A percentile compares a stretch with the other conserved stretches of the same genome.
phyloP scores from a whole-genome alignment of 2,888 invertebrate genomes.

The Hoplodrina ambigua region DNA sequence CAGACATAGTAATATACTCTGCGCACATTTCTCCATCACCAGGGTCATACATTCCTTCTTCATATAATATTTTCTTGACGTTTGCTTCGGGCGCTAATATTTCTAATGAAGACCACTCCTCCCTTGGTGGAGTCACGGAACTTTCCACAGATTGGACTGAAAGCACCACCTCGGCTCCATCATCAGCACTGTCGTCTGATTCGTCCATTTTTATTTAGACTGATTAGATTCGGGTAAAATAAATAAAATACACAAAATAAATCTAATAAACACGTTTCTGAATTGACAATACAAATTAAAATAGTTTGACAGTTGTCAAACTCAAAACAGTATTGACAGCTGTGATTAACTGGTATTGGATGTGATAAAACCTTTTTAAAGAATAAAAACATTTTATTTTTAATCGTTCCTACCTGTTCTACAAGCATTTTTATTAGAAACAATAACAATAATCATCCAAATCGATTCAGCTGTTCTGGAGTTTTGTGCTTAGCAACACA shows the following conservation, averaged over 20 bases:
- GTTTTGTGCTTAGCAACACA: no score
- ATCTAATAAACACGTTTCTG: background rate
- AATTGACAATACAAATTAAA: no score
- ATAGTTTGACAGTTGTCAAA: conserved; percentile 14
- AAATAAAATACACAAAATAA: conserved; percentile 33
- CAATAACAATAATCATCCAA: no score
- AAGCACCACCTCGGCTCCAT: conserved; percentile 40
- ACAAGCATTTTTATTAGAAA: no score
- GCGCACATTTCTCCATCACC: conserved; percentile 80
- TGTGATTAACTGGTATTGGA: no score
- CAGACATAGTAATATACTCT: conserved; percentile 75
- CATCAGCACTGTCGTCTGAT: conserved; percentile 42
- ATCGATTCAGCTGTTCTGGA: no score
- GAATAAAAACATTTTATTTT: no score
- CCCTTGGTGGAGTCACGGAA: conserved; percentile 78
- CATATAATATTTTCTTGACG: conserved; percentile 67
- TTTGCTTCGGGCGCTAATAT: conserved; percentile 68
- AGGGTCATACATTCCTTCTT: conserved; percentile 73
- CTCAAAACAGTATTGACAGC: conserved; percentile 4
- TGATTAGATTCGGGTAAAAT: conserved; percentile 8
- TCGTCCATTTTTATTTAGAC: conserved; percentile 50
- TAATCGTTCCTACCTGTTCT: no score
- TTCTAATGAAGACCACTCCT: conserved; percentile 81
- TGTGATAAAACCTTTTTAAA: background rate
- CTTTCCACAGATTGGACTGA: conserved; percentile 67